A percentile compares a stretch with the other conserved stretches of the same genome.
Conservation (phyloP, 2,888 invertebrate species). For the Ichneumon xanthorius region DNA sequence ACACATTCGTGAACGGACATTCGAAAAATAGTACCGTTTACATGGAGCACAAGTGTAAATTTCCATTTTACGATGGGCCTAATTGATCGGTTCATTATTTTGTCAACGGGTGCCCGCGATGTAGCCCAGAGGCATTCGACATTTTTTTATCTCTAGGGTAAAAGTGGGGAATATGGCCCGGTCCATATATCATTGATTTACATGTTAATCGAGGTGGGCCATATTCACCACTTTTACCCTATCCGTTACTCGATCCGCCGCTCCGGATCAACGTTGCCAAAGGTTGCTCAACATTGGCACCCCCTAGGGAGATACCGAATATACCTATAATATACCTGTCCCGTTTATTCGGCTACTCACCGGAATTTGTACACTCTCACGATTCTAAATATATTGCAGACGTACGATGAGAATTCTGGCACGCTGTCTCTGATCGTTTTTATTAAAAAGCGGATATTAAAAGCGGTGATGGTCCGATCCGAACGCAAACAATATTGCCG, state of each 20-base stretch:
- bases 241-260: conserved; percentile 65
- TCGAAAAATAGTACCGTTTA: neutral
- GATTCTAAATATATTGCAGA: neutral
- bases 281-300: conserved; percentile 21
- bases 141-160: too few relatives aligned
- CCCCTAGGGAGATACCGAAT: conserved; percentile 21
- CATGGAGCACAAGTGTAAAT: conserved; percentile 64
- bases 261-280: conserved; percentile 50
- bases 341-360: conserved; percentile 2
- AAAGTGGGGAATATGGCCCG: too few relatives aligned
- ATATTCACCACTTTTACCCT: too few relatives aligned
- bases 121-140: conserved; percentile 40
- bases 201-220: too few relatives aligned
- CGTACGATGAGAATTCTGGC: neutral
- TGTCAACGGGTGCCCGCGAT: conserved; percentile 55
- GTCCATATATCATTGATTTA: too few relatives aligned
- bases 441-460: too few relatives aligned
- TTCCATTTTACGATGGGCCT: conserved; percentile 78
- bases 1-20: too few relatives aligned
- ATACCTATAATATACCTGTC: conserved; percentile 19
- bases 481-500: too few relatives aligned
- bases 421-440: too few relatives aligned
- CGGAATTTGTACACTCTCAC: neutral
- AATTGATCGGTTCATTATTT: conserved; percentile 80
- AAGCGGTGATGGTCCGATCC: too few relatives aligned